These are phyloP conservation scores for Drosophila aldrichi DNA, from an alignment of 2,888 invertebrate species.

Conservation along the genomic window DNA sequence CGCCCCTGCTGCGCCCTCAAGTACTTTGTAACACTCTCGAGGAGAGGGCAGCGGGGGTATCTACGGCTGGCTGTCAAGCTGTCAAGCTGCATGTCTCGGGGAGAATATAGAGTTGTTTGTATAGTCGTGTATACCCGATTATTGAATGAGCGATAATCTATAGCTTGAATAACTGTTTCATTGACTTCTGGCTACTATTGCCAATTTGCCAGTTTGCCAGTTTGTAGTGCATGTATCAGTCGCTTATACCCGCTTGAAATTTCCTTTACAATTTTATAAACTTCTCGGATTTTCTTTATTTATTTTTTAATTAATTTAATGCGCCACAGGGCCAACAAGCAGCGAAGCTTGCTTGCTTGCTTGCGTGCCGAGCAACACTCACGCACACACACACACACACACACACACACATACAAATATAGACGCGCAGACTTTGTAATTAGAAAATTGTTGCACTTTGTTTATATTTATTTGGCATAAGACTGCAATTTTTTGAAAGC, in stretches of 20 bases:
- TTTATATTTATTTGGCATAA: slow-evolving; percentile 52
- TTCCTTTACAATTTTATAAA: slow-evolving; percentile 55
- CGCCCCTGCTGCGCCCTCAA: not conserved
- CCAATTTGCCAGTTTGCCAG: not conserved
- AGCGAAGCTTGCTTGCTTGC: slow-evolving; percentile 12
- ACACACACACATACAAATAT: slow-evolving; percentile 6
- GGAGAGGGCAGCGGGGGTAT: not conserved
- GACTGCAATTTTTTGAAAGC: slow-evolving; percentile 66
- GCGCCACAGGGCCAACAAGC: slow-evolving; percentile 44
- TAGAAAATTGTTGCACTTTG: slow-evolving; percentile 81
- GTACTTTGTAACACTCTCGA: not conserved
- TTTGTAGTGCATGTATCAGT: not conserved
- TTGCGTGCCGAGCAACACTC: slow-evolving; percentile 56
- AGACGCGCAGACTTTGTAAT: slow-evolving; percentile 53
- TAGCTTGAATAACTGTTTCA: no score
- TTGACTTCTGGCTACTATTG: accelerated
- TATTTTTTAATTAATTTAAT: slow-evolving; percentile 82
- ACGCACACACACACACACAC: slow-evolving; percentile 33
- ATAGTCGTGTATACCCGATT: not conserved
- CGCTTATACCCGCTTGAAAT: not conserved
- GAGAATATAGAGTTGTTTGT: not conserved
- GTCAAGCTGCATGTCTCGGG: not conserved
- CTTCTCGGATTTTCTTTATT: slow-evolving; percentile 60
- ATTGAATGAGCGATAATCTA: no score
- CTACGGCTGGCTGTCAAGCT: not conserved